These are phyloP conservation scores for Drosophila diplacantha DNA, from an alignment of 2,888 invertebrate species.

Conservation along the genomic window DNA sequence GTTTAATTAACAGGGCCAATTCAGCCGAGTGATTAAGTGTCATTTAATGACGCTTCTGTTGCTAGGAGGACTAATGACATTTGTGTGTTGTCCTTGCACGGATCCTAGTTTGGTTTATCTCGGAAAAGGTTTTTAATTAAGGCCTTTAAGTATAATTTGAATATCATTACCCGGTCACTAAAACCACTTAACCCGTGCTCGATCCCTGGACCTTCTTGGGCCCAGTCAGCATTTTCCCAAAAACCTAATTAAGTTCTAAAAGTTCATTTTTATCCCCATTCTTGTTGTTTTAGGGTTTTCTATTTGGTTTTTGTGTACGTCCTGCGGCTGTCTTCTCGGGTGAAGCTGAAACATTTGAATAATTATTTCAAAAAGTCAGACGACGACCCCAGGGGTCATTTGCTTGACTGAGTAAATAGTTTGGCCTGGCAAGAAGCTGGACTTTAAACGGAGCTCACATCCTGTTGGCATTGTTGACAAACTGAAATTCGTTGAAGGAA, in stretches of 20 bases:
- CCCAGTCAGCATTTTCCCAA: conserved; percentile 16
- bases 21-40: conserved; percentile 53
- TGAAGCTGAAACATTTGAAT: conserved; percentile 22
- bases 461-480: conserved; percentile 6
- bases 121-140: conserved; percentile 19
- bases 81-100: conserved; percentile 9
- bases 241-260: conserved; percentile 27
- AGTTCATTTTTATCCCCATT: background rate
- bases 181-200: conserved; percentile 16
- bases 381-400: background rate
- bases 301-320: conserved; percentile 1
- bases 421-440: background rate
- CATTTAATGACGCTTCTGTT: conserved; percentile 51
- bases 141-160: conserved; percentile 19
- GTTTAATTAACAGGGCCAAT: conserved; percentile 44
- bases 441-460: conserved; percentile 13
- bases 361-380: conserved; percentile 20
- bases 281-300: conserved; percentile 32
- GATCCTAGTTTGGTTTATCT: conserved; percentile 1
- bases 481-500: background rate
- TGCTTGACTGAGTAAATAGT: conserved; percentile 10
- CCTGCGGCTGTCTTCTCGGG: conserved; percentile 16
- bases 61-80: conserved; percentile 9
- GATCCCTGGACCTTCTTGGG: conserved; percentile 1
- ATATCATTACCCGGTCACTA: conserved; percentile 16